Evolutionary conservation across 1,140 invertebrate genomes (phyloP), one percentile per base, ranked within the genome.

Genomic region (Mizuhopecten yessoensis): DNA sequence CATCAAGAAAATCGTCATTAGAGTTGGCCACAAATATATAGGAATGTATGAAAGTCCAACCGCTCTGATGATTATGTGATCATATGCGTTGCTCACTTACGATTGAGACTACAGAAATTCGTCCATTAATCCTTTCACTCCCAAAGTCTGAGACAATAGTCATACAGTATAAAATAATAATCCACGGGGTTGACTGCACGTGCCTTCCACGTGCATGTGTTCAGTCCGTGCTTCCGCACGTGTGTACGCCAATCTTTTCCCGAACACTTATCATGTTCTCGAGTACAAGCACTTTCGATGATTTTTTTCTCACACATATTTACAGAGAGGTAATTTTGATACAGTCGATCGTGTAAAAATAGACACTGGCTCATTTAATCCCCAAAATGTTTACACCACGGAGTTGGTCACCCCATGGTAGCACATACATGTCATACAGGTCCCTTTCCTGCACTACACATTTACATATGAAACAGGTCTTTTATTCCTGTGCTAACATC

Each of bases 351-450:
- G 57, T 29, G 57, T 75, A 75, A 17, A n/a, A n/a, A n/a, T n/a
- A n/a, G n/a, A 75, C 57, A 75, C 57, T 75, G 57, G 57, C 57
- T 75, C 57, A 75, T 75, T 75, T n/a, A 75, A 75, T 75, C 57
- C 57, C 57, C 57, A 75, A 29, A 39, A 75, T n/a, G 23, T 29
- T 75, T 75, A 75, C n/a, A n/a, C 57, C 17, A 75, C n/a, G 57
- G 57, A 29, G 57, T 75, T 29, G 9, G 23, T n/a, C 23, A 75
- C 57, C 57, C 57, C 57, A 75, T 75, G 29, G 29, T 75, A 75
- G 29, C 57, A 75, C 57, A 23, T 49, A 49, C 20, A 75, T 29
- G 7, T 17, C 29, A 75, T 1, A 75, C 57, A 75, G 57, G 57
- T 75, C 57, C 57, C 1, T 75, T 75, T 75, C 57, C 57, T 75